A percentile compares a stretch with the other conserved stretches of the same genome.
phyloP scores from a whole-genome alignment of 2,888 invertebrate species.

The Noctua janthe region DNA sequence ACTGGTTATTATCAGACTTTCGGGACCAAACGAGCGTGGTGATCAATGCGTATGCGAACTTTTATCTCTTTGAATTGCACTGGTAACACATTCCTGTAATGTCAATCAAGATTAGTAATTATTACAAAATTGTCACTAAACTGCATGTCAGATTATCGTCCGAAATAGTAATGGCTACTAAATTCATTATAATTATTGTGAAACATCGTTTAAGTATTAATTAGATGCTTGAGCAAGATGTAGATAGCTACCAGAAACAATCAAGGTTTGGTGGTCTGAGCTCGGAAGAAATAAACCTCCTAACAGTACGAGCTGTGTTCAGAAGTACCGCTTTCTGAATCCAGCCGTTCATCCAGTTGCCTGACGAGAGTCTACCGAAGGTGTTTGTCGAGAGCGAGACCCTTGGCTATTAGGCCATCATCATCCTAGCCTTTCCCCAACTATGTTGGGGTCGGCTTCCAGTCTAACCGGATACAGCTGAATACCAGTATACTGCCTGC shows the following conservation, averaged over 20 bases:
- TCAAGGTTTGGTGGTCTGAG: not conserved
- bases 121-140: constrained; percentile 48
- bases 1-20: not conserved
- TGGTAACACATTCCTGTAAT: not conserved
- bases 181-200: constrained; percentile 40
- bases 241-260: not conserved
- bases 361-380: not conserved
- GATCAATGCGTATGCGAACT: not conserved
- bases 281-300: not conserved
- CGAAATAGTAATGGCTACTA: constrained; percentile 8
- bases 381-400: not conserved
- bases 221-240: constrained; percentile 2
- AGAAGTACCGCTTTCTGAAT: not conserved
- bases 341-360: not conserved
- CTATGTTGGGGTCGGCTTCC: no score
- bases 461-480: no score
- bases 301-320: not conserved
- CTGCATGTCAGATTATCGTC: constrained; percentile 51
- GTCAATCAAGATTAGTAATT: constrained; percentile 57
- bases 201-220: constrained; percentile 28
- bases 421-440: no score
- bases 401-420: not conserved
- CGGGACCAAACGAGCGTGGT: not conserved
- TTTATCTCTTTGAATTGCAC: not conserved
- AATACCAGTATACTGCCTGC: no score